These are phyloP conservation scores for Ypsolopha scabrella DNA, from an alignment of 2,888 invertebrate species.

Conservation along the genomic window DNA sequence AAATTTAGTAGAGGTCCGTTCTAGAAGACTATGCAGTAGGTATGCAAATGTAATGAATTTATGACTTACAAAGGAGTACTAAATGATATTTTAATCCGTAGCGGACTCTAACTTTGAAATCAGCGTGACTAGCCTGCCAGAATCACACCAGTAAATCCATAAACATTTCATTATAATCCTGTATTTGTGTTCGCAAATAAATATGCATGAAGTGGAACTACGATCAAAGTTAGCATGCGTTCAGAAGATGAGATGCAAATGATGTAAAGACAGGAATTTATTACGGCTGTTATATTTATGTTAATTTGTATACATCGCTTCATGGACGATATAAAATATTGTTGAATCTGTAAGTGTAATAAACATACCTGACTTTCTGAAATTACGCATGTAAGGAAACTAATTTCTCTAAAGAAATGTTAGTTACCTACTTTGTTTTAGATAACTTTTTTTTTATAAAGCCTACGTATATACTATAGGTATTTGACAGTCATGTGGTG, in stretches of 20 bases:
- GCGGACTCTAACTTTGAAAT: no score
- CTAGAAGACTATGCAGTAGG: neutral
- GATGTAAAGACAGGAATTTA: neutral
- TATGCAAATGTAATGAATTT: neutral
- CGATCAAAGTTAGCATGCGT: neutral
- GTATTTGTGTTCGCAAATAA: neutral
- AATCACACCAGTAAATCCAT: neutral
- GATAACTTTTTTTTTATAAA: no score
- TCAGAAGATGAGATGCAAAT: neutral
- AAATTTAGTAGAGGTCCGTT: neutral
- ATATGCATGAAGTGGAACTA: neutral
- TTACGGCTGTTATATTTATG: neutral
- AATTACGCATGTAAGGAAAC: neutral
- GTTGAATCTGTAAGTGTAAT: no score
- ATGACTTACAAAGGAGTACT: neutral
- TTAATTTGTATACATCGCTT: neutral
- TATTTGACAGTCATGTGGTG: no score
- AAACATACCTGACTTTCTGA: neutral
- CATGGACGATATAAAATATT: neutral
- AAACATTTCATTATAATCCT: neutral
- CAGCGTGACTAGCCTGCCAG: neutral
- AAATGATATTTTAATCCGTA: neutral
- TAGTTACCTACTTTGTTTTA: no score
- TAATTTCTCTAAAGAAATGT: no score
- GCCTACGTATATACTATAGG: no score